phyloP scores from a whole-genome alignment of 2,797 vertebrate genomes.

The Buceros bicornis region DNA sequence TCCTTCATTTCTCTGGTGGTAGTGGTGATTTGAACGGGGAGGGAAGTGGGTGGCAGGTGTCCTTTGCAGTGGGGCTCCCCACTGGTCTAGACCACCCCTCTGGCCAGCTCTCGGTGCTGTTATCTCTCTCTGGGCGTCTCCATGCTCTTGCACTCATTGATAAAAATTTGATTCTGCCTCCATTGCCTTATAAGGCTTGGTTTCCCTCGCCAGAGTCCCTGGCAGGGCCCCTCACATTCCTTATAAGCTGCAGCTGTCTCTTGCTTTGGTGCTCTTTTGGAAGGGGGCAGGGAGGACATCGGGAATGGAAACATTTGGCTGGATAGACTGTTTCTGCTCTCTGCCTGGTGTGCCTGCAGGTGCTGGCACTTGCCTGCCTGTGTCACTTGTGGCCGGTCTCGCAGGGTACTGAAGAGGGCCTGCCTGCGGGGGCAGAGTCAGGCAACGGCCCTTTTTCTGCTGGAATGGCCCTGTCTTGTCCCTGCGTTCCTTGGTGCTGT shows the following conservation, averaged over 20 bases:
- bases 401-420: not conserved
- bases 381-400: not conserved
- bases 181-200: slow-evolving; percentile 97
- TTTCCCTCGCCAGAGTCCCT: slow-evolving; percentile 90
- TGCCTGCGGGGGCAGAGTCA: not conserved
- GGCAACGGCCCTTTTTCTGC: not conserved
- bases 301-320: slow-evolving; percentile 75
- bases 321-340: slow-evolving; percentile 45
- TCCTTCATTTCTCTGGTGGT: not conserved
- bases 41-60: not conserved
- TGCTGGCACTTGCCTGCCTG: not conserved
- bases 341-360: slow-evolving; percentile 17
- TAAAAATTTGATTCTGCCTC: slow-evolving; percentile 93
- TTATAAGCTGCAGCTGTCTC: slow-evolving; percentile 98
- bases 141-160: slow-evolving; percentile 88
- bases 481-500: not conserved
- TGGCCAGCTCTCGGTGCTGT: slow-evolving; percentile 60
- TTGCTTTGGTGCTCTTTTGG: slow-evolving; percentile 77
- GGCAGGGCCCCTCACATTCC: slow-evolving; percentile 96
- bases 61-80: not conserved
- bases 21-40: not conserved
- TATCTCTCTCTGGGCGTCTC: slow-evolving; percentile 75
- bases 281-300: slow-evolving; percentile 79
- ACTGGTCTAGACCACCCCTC: not conserved
- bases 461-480: not conserved